A percentile compares a stretch with the other conserved stretches of the same genome.
These are phyloP conservation scores for Pheosia tremula DNA, from an alignment of 2,888 invertebrate genomes.

Conservation along the genomic window DNA sequence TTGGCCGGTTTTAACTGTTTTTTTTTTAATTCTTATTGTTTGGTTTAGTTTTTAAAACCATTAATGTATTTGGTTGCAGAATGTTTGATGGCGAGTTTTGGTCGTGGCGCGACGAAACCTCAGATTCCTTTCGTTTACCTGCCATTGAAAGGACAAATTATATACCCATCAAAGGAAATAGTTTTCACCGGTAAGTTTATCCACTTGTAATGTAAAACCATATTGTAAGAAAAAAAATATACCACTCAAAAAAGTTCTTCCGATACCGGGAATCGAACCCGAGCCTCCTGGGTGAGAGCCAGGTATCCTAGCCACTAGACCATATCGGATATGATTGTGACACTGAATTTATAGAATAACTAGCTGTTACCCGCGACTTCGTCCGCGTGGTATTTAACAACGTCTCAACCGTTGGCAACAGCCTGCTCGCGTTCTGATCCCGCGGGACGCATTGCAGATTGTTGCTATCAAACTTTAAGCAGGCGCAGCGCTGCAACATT, in stretches of 20 bases:
- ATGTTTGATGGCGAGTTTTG: slow-evolving; percentile 88
- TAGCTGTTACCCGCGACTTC: too few relatives aligned
- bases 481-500: too few relatives aligned
- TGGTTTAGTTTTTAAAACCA: slow-evolving; percentile 1
- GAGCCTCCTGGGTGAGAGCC: slow-evolving; percentile 88
- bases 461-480: too few relatives aligned
- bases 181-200: slow-evolving; percentile 87
- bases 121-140: slow-evolving; percentile 94
- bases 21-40: not conserved
- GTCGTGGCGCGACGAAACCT: slow-evolving; percentile 86
- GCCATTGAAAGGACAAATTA: slow-evolving; percentile 93
- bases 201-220: not conserved
- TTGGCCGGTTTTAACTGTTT: too few relatives aligned
- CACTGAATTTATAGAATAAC: slow-evolving; percentile 77
- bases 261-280: slow-evolving; percentile 86
- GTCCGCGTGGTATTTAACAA: too few relatives aligned
- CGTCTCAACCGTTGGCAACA: too few relatives aligned
- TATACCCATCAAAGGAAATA: slow-evolving; percentile 95
- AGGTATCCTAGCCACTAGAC: slow-evolving; percentile 90
- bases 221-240: not conserved
- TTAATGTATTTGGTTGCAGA: slow-evolving; percentile 71
- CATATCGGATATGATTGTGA: slow-evolving; percentile 71
- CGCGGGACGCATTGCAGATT: too few relatives aligned
- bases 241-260: slow-evolving; percentile 9
- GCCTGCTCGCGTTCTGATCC: too few relatives aligned